A percentile compares a stretch with the other conserved stretches of the same genome.
Conservation (phyloP, 2,113 vertebrate genomes). For the Prunella himalayana region DNA sequence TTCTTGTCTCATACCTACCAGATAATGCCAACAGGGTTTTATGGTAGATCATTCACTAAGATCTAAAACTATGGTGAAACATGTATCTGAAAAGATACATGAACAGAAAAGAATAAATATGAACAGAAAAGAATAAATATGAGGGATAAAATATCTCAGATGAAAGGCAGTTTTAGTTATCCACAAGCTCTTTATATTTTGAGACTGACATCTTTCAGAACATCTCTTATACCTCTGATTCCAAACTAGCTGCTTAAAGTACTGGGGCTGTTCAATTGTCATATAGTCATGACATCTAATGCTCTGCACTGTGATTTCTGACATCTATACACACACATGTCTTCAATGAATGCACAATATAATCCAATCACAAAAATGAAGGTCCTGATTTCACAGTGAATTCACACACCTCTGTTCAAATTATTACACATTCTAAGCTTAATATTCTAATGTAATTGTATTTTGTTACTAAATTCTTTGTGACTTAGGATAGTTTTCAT, state of each 20-base stretch:
- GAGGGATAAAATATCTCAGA: background rate
- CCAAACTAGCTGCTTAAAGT: background rate
- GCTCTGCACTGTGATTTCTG: background rate
- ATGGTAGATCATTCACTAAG: background rate
- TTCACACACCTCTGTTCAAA: background rate
- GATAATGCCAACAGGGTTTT: background rate
- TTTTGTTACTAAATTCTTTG: background rate
- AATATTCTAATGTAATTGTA: background rate
- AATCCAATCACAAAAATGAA: background rate
- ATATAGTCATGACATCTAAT: background rate
- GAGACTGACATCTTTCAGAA: background rate
- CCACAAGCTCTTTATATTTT: background rate
- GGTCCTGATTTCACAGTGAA: background rate
- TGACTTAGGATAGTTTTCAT: background rate
- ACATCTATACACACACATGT: background rate
- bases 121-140: background rate
- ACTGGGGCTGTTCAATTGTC: background rate
- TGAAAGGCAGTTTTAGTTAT: background rate
- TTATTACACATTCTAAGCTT: background rate
- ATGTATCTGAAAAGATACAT: background rate
- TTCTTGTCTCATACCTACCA: background rate
- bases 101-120: background rate
- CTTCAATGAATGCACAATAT: background rate
- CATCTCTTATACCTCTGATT: background rate
- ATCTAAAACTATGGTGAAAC: background rate